A percentile compares a stretch with the other conserved stretches of the same genome.
phyloP scores from a whole-genome alignment of 2,888 invertebrate genomes.

The Heliconius cydno region DNA sequence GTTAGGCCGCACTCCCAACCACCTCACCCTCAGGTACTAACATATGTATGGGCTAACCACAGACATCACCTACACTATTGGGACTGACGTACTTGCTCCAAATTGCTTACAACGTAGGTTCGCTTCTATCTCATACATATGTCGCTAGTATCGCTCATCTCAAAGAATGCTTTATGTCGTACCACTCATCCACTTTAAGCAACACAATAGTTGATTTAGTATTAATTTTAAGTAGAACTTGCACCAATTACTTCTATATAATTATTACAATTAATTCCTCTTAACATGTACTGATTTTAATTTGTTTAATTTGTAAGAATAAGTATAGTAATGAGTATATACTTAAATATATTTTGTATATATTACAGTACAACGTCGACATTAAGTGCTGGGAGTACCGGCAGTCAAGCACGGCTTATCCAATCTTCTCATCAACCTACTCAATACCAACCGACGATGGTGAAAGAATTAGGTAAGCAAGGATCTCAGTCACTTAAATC shows the following conservation, averaged over 20 bases:
- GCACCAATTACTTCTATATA: neutral
- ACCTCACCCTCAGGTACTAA: constrained; percentile 91
- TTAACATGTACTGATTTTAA: neutral
- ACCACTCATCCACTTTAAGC: neutral
- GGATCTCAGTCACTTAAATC: constrained; percentile 81
- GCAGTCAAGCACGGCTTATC: constrained; percentile 95
- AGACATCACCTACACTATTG: constrained; percentile 59
- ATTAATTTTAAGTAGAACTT: constrained; percentile 4
- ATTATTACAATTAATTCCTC: neutral
- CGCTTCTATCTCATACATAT: constrained; percentile 75
- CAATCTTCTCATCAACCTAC: constrained; percentile 97
- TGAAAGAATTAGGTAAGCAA: constrained; percentile 94
- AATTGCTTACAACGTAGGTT: constrained; percentile 60
- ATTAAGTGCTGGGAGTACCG: constrained; percentile 95
- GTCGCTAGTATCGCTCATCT: constrained; percentile 52
- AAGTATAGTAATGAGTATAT: neutral
- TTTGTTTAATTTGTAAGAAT: neutral
- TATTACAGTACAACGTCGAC: constrained; percentile 94
- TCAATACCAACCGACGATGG: constrained; percentile 94
- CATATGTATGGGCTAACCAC: constrained; percentile 72
- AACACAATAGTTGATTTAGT: neutral
- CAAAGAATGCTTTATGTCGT: constrained; percentile 15
- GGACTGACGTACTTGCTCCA: constrained; percentile 45
- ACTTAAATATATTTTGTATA: neutral
- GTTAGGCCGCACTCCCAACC: constrained; percentile 95